Conservation (phyloP, 2,113 vertebrate genomes). For the Hippolais icterina region DNA sequence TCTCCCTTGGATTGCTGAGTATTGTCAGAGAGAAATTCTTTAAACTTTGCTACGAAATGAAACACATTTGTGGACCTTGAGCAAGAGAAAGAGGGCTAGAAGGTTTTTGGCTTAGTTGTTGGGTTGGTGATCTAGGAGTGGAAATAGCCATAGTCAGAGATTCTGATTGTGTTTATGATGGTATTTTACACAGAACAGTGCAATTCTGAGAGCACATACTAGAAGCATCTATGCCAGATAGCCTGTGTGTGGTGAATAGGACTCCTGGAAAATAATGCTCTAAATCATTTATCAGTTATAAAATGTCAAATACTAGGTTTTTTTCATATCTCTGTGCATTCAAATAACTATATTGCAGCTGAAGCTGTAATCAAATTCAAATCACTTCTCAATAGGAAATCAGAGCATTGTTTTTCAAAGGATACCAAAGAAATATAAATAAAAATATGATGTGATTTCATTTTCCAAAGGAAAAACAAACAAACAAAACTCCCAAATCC, state of each 20-base stretch:
- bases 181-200: neutral
- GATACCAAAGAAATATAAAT: neutral
- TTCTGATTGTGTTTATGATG: neutral
- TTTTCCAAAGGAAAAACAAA: neutral
- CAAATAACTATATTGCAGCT: neutral
- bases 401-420: neutral
- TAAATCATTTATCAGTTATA: neutral
- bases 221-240: neutral
- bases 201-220: neutral
- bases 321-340: neutral
- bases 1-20: neutral
- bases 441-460: neutral
- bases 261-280: neutral
- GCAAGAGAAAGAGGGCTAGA: neutral
- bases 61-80: neutral
- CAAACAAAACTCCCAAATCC: accelerated
- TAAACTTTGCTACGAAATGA: neutral
- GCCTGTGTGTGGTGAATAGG: neutral
- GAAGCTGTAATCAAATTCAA: neutral
- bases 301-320: neutral
- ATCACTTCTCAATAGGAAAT: neutral
- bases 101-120: neutral
- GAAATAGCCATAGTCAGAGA: neutral
- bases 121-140: neutral
- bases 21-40: neutral